phyloP scores from a whole-genome alignment of 2,888 invertebrate species.

The Platynereis dumerilii region DNA sequence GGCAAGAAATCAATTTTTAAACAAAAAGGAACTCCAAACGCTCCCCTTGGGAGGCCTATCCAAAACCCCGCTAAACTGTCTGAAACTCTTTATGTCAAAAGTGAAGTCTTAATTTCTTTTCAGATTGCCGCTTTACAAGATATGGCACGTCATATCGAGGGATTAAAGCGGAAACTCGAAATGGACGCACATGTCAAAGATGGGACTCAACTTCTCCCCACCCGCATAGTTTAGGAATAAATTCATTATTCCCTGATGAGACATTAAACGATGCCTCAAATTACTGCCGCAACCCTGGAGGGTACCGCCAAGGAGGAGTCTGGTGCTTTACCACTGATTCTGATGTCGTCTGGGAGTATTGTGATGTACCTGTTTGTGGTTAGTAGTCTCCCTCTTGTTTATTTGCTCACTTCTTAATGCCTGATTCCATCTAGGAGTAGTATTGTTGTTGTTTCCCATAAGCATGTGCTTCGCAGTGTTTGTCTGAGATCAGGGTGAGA shows the following conservation, averaged over 20 bases:
- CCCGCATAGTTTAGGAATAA: neutral
- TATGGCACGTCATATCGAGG: neutral
- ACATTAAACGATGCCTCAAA: conserved; percentile 79
- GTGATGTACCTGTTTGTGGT: conserved; percentile 84
- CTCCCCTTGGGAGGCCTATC: no score
- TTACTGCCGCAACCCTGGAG: conserved; percentile 90
- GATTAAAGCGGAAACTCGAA: neutral
- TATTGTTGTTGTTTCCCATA: no score
- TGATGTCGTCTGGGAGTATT: conserved; percentile 84
- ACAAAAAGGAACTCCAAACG: no score
- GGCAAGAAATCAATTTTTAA: no score
- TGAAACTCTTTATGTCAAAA: no score
- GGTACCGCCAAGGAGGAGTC: conserved; percentile 68
- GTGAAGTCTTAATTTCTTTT: no score
- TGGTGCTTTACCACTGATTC: conserved; percentile 92
- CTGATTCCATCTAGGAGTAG: no score
- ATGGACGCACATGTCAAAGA: conserved; percentile 3
- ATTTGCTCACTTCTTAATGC: no score
- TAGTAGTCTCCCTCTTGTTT: neutral
- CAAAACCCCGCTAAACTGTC: no score
- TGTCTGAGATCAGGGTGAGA: no score
- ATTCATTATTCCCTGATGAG: conserved; percentile 4
- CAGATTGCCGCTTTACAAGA: no score
- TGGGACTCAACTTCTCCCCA: conserved; percentile 5
- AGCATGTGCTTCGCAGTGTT: no score